Base-by-base conservation (phyloP, 2,888 invertebrate species). In the Glaucopsyche alexis region DNA sequence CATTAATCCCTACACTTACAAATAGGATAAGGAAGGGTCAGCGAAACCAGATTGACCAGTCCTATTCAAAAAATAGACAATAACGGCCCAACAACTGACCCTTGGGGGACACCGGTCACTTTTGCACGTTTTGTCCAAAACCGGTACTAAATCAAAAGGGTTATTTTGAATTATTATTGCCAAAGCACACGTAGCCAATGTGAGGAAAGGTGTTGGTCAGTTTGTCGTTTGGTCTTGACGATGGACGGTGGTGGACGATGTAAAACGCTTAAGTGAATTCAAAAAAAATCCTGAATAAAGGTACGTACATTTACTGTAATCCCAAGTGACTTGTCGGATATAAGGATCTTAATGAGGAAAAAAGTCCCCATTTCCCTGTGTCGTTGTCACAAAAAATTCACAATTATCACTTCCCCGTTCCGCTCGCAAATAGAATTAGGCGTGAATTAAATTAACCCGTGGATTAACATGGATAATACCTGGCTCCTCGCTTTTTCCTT, bases 401-500 rank as follows among this genome's bases (percentile, higher is more conserved):
- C 88, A 92, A 91, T 93, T 93, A 92, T 90, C 91, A 90, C 92
- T 87, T 89, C 87, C 88, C 88, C 90, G 86, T 89, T 91, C 88
- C 88, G 79, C 89, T 89, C 87, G 86, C 88, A 91, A 93, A 92
- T 93, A 92, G 92, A 92, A 92, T 93, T 92, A 92, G 87, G 90
- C 88, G 89, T 80, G 89, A 92, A 93, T 92, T 91, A 90, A 91
- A 93, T 93, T 92, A 91, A 85, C 87, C 87, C 82, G 84, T 85
- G 91, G 87, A 92, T 92, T 93, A 93, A 90, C 92, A 91, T 87
- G 92, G 91, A 92, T 93, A 92, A 93, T 92, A 85, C 88, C 84
- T 83, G 85, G 83, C 85, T 86, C 82, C 85, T 83, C 84, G 78
- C 82, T 84, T 87, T 89, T 89, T 87, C 87, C 85, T 85, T 87